Evolutionary conservation across 92 coral and sea anemone genomes (phyloP), one percentile per base, ranked within the genome.

Genomic region (Desmophyllum pertusum): DNA sequence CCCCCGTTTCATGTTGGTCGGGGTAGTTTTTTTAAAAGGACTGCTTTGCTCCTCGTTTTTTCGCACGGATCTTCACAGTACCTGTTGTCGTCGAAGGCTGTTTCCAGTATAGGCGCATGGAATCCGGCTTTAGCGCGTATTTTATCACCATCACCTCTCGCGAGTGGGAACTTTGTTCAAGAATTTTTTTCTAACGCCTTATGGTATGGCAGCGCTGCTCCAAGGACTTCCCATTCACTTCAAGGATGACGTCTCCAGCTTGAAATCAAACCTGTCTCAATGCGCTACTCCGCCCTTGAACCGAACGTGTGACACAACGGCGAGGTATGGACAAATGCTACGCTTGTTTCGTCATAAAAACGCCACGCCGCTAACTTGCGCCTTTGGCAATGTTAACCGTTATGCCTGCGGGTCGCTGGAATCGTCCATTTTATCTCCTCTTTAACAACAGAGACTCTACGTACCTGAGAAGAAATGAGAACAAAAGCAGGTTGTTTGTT

Each of bases 251-350:
- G 61, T 94, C 98, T 4, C 98, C 98, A 62, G 69, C 76, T 40
- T 81, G 73, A 27, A n/a, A 94, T 90, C 83, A 89, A 77, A 17
- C 93, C 95, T 61, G 87, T 92, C 25, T 86, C 92, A 40, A n/a
- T 94, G 90, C 9, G 98, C 95, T 19, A 89, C 84, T 51, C 98
- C 88, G 11, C 98, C 98, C 53, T 89, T 92, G 9, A 94, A n/a
- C n/a, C 98, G 17, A n/a, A 92, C 84, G 37, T 88, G 93, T 37
- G 95, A 84, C 17, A 94, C n/a, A n/a, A n/a, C 87, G 1, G 85
- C 80, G 41, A 91, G 83, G 68, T 84, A 87, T 62, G 93, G 89
- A 40, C 83, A 87, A 0, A 73, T 55, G 36, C 80, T 83, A 3
- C 93, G 89, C 70, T 85, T 89, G 59, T n/a, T 79, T 89, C 27